Evolutionary conservation across 2,797 vertebrate species (phyloP).

Genomic region (Characodon lateralis): DNA sequence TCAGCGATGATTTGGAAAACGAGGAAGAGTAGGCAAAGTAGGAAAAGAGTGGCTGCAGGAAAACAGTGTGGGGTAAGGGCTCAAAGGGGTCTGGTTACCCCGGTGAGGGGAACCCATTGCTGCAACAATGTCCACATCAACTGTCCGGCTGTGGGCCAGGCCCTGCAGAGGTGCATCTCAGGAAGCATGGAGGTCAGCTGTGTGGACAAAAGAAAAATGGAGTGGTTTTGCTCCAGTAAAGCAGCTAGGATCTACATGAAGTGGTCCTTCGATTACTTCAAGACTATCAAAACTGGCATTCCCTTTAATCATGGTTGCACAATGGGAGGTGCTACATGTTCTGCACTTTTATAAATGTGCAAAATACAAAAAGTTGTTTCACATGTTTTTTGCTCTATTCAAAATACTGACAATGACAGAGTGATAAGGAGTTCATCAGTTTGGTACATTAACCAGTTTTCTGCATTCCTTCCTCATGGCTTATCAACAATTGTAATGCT

Average conservation of each 20-base stretch:
- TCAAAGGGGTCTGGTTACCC: slow-evolving; percentile 78
- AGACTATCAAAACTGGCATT: neutral
- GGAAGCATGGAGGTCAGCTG: slow-evolving; percentile 62
- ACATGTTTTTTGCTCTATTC: neutral
- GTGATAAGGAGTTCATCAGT: neutral
- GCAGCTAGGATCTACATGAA: slow-evolving; percentile 44
- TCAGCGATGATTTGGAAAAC: slow-evolving; percentile 39
- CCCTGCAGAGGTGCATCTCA: slow-evolving; percentile 66
- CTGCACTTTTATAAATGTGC: neutral
- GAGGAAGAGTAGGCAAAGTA: slow-evolving; percentile 54
- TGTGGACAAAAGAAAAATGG: slow-evolving; percentile 57
- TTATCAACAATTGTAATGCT: neutral
- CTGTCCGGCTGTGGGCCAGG: slow-evolving; percentile 62
- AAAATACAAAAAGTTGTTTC: neutral
- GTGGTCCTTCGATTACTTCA: slow-evolving; percentile 1
- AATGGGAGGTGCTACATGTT: neutral
- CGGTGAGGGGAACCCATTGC: slow-evolving; percentile 72
- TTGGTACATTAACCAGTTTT: neutral
- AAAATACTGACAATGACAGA: neutral
- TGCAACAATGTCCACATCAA: slow-evolving; percentile 81
- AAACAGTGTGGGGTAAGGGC: slow-evolving; percentile 78
- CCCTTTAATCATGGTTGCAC: neutral
- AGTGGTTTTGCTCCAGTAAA: slow-evolving; percentile 39
- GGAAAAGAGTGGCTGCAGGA: slow-evolving; percentile 63
- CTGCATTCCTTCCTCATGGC: neutral